A percentile compares a stretch with the other conserved stretches of the same genome.
These are phyloP conservation scores for Zaprionus africanus DNA, from an alignment of 1,140 invertebrate genomes.

Conservation along the genomic window DNA sequence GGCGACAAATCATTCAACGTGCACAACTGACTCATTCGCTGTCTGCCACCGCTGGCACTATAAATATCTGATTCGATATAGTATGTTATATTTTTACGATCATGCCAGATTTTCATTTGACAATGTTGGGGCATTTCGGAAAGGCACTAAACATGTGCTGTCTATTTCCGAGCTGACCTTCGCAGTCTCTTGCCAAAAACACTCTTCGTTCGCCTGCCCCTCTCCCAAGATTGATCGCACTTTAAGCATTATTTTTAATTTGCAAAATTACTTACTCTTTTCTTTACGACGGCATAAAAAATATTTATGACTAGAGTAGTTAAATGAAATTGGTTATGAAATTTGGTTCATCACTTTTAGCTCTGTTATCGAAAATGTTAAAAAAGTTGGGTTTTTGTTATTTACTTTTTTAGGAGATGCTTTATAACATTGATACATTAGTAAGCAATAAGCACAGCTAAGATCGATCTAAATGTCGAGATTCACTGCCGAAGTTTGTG, in stretches of 20 bases:
- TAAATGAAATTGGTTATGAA: background rate
- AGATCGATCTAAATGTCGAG: too few species aligned
- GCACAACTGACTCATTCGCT: slow-evolving; percentile 60
- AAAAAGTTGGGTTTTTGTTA: too few species aligned
- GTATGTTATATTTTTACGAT: slow-evolving; percentile 37
- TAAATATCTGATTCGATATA: slow-evolving; percentile 41
- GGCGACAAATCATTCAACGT: slow-evolving; percentile 69
- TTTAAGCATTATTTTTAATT: background rate
- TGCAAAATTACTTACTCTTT: background rate
- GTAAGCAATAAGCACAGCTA: background rate
- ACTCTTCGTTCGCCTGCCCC: background rate
- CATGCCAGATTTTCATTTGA: slow-evolving; percentile 44
- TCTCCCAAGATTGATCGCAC: background rate
- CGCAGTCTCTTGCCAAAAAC: slow-evolving; percentile 40
- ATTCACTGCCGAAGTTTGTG: too few species aligned
- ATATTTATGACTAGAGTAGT: background rate
- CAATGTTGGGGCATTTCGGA: slow-evolving; percentile 53
- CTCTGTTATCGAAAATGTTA: background rate
- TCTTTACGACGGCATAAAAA: background rate
- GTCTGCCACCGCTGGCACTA: slow-evolving; percentile 11
- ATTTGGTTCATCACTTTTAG: background rate
- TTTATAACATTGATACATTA: background rate
- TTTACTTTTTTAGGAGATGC: background rate
- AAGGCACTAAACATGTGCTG: slow-evolving; percentile 21
- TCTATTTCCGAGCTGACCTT: slow-evolving; percentile 58